Evolutionary conservation across 1,140 invertebrate species (phyloP), one percentile per base, ranked within the genome.

Genomic region (Drosophila oshimai): DNA sequence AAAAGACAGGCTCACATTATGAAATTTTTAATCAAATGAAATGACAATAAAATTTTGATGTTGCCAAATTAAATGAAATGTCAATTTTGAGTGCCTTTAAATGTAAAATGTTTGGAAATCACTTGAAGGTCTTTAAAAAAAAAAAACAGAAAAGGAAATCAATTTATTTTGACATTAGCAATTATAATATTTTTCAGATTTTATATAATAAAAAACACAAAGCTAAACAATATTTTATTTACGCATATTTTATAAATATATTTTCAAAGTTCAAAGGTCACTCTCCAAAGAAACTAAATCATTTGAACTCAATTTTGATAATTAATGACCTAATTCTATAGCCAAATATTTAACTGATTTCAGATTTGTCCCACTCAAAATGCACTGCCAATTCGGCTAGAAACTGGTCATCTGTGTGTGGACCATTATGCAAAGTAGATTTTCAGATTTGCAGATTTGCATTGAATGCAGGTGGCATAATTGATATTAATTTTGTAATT

Each of bases 21-120:
- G 67, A 83, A 83, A 72, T 77, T 77, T 83, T 74, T 79, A 83
- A 83, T 79, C 79, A 84, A 83, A 83, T 84, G 44, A 84, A 84
- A 83, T 79, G 70, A 83, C 79, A 84, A 86, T 74, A 70, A 64
- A 75, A 81, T 77, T 75, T 68, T 58, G 31, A 13, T 13, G 31
- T 47, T 36, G 62, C 44, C 34, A 41, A 65, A 65, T 65, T 39
- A 49, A 67, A 65, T 67, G 33, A 67, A 67, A 65, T 50, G 58
- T 65, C 61, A 53, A 67, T 67, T 67, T 65, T 17, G 17, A 62
- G 49, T 13, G 47, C 6, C 44, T n/a, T 10, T 9, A 28, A 28
- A 20, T 0, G 15, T 5, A 13, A 29, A 29, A 13, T 17, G 46
- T 61, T 46, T 13, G 18, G 2, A 61, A 64, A 37, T n/a, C 29